phyloP scores from a whole-genome alignment of 2,113 vertebrate species.

The Hemiprocne comata region DNA sequence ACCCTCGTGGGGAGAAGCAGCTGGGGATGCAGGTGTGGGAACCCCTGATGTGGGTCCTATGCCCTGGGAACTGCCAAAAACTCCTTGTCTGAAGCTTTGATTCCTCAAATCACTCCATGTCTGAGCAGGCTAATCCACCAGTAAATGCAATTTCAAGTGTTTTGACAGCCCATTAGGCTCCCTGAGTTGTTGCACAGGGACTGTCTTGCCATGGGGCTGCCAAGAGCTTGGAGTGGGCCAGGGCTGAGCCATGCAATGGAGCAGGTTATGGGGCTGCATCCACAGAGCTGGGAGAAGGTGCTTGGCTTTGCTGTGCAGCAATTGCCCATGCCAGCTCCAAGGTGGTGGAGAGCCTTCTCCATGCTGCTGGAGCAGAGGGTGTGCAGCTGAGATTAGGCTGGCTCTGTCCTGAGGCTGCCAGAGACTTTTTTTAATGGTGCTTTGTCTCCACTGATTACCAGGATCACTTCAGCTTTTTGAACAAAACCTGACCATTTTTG shows the following conservation, averaged over 20 bases:
- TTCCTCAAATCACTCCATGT: background rate
- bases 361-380: background rate
- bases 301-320: background rate
- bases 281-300: background rate
- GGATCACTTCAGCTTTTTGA: background rate
- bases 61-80: background rate
- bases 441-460: background rate
- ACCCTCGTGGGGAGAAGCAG: background rate
- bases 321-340: background rate
- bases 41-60: background rate
- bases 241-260: background rate
- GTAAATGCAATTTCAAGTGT: background rate
- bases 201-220: background rate
- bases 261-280: background rate
- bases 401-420: background rate
- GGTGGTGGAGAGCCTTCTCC: background rate
- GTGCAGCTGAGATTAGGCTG: background rate
- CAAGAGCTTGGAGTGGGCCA: background rate
- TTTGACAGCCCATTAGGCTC: background rate
- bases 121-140: background rate
- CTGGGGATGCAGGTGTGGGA: background rate
- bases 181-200: background rate
- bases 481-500: constrained; percentile 33
- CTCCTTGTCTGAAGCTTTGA: background rate
- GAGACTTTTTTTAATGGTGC: background rate